Base-by-base conservation (phyloP, 1,140 invertebrate species). In the Monochamus saltuarius region DNA sequence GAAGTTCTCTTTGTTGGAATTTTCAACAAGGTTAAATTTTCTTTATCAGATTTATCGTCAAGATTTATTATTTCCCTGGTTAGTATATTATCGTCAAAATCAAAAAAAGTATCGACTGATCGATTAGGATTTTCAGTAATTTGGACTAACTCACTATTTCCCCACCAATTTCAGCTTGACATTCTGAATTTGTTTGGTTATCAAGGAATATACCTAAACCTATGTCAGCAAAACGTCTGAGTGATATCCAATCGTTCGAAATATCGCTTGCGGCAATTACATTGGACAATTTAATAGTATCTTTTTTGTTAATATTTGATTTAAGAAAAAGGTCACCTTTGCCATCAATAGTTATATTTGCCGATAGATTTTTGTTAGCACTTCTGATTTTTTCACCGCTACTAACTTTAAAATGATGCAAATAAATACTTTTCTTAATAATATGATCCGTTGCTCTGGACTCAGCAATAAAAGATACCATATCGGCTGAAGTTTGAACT, bases 191-290 rank as follows among this genome's bases (percentile, higher is more conserved):
- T 14, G 19, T 45, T 56, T 56, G 19, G 47, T 56, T 22, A 29
- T 56, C 54, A 49, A 56, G 34, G 35, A 39, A 47, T 16, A 56
- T 56, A 16, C 54, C 7, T 39, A 56, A 47, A 7, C 54, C 38
- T 14, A 40, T 40, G 35, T 56, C 38, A 7, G 54, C 54, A 56
- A 56, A 56, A 6, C 54, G 42, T 56, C 54, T 56, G 7, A 56
- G 42, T 14, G 54, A 56, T 4, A 56, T 39, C 16, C 47, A 39
- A 56, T 56, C 47, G n/a, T 56, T 22, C 6, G 38, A 22, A 13
- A 56, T 47, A 47, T 56, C 34, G 29, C 13, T 11, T 39, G 54
- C 22, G 17, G 40, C 14, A 7, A 56, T n/a, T 17, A 56, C 54
- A 47, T 56, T 34, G 6, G 42, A 49, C 34, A 56, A 56, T 47